These are phyloP conservation scores for Anoplophora glabripennis DNA, from an alignment of 1,140 invertebrate genomes.

Conservation along the genomic window DNA sequence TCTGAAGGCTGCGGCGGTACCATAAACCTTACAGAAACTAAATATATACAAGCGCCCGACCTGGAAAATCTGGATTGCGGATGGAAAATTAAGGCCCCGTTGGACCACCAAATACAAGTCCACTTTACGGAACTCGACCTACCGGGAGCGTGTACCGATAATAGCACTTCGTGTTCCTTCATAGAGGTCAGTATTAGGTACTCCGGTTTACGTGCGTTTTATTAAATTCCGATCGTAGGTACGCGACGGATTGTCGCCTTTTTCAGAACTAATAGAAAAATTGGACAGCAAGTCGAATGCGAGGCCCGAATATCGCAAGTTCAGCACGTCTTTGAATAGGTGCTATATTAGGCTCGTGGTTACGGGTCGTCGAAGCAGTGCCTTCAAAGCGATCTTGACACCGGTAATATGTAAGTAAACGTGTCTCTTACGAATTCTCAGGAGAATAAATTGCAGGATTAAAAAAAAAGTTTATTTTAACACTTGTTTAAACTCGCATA, in stretches of 20 bases:
- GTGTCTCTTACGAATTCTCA: too few species aligned
- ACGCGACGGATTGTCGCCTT: slow-evolving; percentile 63
- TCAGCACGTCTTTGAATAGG: slow-evolving; percentile 56
- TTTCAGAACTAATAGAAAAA: slow-evolving; percentile 58
- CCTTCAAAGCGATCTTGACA: slow-evolving; percentile 58
- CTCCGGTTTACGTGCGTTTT: slow-evolving; percentile 13
- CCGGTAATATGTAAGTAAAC: slow-evolving; percentile 50
- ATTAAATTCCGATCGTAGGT: slow-evolving; percentile 47
- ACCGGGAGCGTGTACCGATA: slow-evolving; percentile 32
- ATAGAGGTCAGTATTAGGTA: slow-evolving; percentile 28
- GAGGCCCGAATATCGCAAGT: slow-evolving; percentile 26
- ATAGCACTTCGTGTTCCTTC: slow-evolving; percentile 19
- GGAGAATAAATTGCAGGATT: too few species aligned
- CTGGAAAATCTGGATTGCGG: slow-evolving; percentile 62
- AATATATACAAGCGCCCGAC: slow-evolving; percentile 54
- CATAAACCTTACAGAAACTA: slow-evolving; percentile 53
- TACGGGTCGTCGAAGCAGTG: slow-evolving; percentile 57
- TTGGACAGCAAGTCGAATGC: slow-evolving; percentile 66
- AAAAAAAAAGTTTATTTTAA: too few species aligned
- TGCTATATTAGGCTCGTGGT: slow-evolving; percentile 64
- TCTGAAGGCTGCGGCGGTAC: slow-evolving; percentile 64
- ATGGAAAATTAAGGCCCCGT: slow-evolving; percentile 54
- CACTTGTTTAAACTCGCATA: too few species aligned
- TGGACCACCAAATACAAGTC: slow-evolving; percentile 55
- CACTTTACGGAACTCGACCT: slow-evolving; percentile 53